These are phyloP conservation scores for Smithornis capensis DNA, from an alignment of 2,113 vertebrate genomes.

Conservation along the genomic window DNA sequence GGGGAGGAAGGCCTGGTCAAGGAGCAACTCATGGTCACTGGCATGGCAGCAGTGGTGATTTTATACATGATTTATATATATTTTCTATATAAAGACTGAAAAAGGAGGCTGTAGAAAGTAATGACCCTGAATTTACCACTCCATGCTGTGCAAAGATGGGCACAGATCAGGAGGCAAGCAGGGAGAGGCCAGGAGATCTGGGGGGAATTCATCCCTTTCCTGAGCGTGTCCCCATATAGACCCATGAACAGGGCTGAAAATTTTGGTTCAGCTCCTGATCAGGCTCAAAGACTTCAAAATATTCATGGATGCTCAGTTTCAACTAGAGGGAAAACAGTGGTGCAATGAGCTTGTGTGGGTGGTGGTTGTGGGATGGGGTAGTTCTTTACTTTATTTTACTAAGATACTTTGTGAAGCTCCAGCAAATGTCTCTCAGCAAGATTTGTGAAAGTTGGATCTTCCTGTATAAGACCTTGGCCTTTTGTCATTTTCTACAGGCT, in stretches of 20 bases:
- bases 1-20: background rate
- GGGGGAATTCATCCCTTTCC: background rate
- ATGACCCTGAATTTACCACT: background rate
- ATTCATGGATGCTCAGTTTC: background rate
- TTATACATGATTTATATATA: rapidly evolving
- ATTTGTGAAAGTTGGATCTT: background rate
- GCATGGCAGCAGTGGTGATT: rapidly evolving
- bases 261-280: background rate
- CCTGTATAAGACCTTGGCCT: background rate
- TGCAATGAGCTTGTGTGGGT: background rate
- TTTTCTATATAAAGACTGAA: rapidly evolving
- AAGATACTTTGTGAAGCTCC: background rate
- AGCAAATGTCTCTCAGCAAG: background rate
- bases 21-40: background rate
- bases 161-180: background rate
- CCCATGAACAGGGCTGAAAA: background rate
- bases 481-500: background rate
- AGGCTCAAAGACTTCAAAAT: background rate
- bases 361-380: background rate
- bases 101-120: no score
- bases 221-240: rapidly evolving
- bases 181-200: background rate
- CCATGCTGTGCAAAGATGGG: background rate
- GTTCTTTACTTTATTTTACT: background rate
- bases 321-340: background rate